These are phyloP conservation scores for Eupithecia pulchellata DNA, from an alignment of 2,888 invertebrate genomes.

Conservation along the genomic window DNA sequence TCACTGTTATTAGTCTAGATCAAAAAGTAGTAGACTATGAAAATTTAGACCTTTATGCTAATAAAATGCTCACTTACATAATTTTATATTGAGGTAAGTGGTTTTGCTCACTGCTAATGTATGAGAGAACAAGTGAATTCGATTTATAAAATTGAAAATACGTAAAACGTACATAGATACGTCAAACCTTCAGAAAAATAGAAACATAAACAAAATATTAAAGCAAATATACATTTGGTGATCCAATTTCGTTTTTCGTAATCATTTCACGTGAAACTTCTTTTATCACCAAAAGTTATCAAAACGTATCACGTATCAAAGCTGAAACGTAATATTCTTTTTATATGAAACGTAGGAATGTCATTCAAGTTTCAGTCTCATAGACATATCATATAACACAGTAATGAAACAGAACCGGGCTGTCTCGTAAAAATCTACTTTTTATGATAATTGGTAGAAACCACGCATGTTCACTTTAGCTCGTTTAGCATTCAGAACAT, in stretches of 20 bases:
- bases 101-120: not conserved
- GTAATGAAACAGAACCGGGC: conserved; percentile 6
- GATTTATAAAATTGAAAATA: too few relatives aligned
- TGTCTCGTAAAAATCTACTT: conserved; percentile 22
- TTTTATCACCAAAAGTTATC: not conserved
- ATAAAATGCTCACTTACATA: too few relatives aligned
- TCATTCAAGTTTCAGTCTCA: conserved; percentile 21
- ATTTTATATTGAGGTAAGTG: not conserved
- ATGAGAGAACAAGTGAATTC: too few relatives aligned
- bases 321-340: not conserved
- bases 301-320: conserved; percentile 2
- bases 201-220: not conserved
- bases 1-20: too few relatives aligned
- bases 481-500: not conserved
- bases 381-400: conserved; percentile 21
- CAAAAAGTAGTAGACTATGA: too few relatives aligned
- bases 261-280: not conserved
- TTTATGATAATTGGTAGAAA: conserved; percentile 26
- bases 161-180: too few relatives aligned
- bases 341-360: conserved; percentile 13
- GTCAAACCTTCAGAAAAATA: too few relatives aligned
- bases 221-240: not conserved
- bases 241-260: not conserved
- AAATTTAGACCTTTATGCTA: too few relatives aligned
- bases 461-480: conserved; percentile 15